Evolutionary conservation across 2,113 vertebrate genomes (phyloP).

Genomic region (Corvus cornix): DNA sequence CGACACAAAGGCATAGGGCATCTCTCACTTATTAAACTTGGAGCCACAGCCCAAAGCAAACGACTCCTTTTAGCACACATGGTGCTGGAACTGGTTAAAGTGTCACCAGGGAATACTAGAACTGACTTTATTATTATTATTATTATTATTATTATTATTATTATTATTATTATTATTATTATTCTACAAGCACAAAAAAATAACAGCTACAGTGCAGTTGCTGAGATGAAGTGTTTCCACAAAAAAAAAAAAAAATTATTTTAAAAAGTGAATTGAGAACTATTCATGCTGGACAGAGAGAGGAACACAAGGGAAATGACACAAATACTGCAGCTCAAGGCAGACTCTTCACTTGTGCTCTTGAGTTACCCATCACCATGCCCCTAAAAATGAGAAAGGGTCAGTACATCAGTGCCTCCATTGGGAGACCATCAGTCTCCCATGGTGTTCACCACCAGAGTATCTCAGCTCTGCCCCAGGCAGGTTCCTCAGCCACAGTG

Average conservation of each 20-base stretch:
- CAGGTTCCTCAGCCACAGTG: background rate
- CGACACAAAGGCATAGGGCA: background rate
- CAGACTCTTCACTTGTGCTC: background rate
- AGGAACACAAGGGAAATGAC: background rate
- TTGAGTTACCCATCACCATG: background rate
- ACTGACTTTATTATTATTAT: background rate
- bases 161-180: background rate
- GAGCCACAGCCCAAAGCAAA: background rate
- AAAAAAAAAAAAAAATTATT: background rate
- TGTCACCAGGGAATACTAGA: background rate
- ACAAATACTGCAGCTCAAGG: background rate
- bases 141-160: background rate
- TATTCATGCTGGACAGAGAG: background rate
- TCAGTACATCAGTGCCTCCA: accelerated
- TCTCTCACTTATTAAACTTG: background rate
- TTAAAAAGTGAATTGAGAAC: background rate
- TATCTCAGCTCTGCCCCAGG: background rate
- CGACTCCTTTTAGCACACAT: background rate
- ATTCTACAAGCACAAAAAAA: background rate
- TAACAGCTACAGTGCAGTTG: background rate
- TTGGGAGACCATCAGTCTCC: accelerated
- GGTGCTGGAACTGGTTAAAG: background rate
- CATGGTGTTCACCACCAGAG: background rate
- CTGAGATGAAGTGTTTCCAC: background rate
- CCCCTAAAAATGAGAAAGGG: background rate